phyloP scores from a whole-genome alignment of 2,888 invertebrate genomes.

The Rhagium mordax region DNA sequence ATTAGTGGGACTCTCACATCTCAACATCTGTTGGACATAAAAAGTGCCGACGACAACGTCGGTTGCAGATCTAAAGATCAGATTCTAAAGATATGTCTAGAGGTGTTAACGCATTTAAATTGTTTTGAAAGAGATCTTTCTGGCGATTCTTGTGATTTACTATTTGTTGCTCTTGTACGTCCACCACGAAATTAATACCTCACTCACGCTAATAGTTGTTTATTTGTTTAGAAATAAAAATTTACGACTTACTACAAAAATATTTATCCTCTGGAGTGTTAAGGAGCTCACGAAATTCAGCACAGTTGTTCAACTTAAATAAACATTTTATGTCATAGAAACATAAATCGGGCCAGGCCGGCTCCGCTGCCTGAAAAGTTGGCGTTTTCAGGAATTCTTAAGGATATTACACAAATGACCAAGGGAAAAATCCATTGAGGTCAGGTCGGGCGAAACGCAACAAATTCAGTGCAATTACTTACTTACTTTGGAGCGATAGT shows the following conservation, averaged over 20 bases:
- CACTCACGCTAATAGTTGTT: neutral
- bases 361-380: no score
- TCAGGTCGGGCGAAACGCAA: no score
- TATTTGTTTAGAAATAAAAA: neutral
- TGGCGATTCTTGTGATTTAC: constrained; percentile 23
- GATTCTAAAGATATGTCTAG: constrained; percentile 39
- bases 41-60: constrained; percentile 45
- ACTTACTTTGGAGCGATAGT: no score
- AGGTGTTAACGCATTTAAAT: constrained; percentile 54
- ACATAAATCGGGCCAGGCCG: no score
- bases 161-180: constrained; percentile 10
- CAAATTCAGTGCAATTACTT: no score
- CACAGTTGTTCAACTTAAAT: neutral
- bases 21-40: constrained; percentile 51
- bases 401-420: no score
- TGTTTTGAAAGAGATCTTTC: constrained; percentile 35
- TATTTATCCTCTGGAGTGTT: neutral
- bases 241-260: neutral
- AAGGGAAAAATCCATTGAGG: no score
- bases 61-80: constrained; percentile 30
- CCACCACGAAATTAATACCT: constrained; percentile 5
- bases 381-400: no score
- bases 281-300: neutral
- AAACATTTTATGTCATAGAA: neutral
- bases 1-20: constrained; percentile 48